A percentile compares a stretch with the other conserved stretches of the same genome.
These are phyloP conservation scores for Steinernema carpocapsae DNA, from an alignment of 2,888 invertebrate genomes.

Conservation along the genomic window DNA sequence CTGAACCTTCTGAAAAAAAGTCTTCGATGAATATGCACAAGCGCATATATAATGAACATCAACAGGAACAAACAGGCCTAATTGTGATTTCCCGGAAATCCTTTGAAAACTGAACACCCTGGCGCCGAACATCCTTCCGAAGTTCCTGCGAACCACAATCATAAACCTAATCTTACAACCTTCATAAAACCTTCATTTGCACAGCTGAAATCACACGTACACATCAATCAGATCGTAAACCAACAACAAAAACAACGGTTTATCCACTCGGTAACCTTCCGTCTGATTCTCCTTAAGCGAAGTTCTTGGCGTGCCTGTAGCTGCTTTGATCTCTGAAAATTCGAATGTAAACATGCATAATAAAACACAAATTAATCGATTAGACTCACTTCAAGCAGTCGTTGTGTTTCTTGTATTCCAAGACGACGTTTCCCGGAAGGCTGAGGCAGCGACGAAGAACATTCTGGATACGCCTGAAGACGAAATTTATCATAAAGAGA, in stretches of 20 bases:
- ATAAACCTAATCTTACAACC: too few relatives aligned
- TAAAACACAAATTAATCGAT: background rate
- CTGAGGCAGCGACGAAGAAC: constrained; percentile 91
- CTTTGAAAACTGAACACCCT: too few relatives aligned
- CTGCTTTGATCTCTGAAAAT: constrained; percentile 72
- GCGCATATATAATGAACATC: too few relatives aligned
- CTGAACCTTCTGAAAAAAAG: too few relatives aligned
- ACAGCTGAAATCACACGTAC: background rate
- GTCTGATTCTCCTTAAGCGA: background rate
- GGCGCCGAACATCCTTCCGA: too few relatives aligned
- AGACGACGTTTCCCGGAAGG: constrained; percentile 86
- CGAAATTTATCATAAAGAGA: too few relatives aligned
- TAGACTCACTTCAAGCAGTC: constrained; percentile 78
- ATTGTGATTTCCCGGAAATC: too few relatives aligned
- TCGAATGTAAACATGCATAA: constrained; percentile 12
- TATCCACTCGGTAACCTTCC: background rate
- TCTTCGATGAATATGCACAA: too few relatives aligned
- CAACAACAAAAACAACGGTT: constrained; percentile 23
- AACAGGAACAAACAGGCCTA: too few relatives aligned
- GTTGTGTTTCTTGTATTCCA: constrained; percentile 82
- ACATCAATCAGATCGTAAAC: background rate
- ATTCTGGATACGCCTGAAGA: constrained; percentile 83
- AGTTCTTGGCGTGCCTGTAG: constrained; percentile 70
- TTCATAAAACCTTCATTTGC: too few relatives aligned
- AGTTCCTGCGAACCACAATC: too few relatives aligned